Evolutionary conservation across 2,113 vertebrate genomes (phyloP).

Genomic region (Antigone vipio): DNA sequence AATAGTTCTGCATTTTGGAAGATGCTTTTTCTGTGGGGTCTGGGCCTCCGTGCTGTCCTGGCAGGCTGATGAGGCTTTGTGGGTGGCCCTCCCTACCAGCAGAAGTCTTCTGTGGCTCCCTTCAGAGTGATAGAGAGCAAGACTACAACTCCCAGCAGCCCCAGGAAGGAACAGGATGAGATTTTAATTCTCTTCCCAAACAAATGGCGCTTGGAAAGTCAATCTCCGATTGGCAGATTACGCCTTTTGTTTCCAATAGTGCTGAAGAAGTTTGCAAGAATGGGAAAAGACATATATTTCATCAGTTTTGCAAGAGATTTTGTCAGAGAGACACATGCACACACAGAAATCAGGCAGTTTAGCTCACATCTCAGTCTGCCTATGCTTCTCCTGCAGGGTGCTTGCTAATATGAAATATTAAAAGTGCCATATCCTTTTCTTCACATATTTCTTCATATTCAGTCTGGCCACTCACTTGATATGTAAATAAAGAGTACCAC

Average conservation of each 20-base stretch:
- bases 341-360: background rate
- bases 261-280: background rate
- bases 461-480: conserved; percentile 77
- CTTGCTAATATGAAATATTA: conserved; percentile 75
- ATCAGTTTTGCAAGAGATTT: background rate
- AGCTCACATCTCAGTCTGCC: background rate
- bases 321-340: background rate
- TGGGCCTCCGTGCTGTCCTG: background rate
- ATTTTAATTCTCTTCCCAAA: background rate
- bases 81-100: rapidly evolving
- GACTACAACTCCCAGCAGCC: conserved; percentile 60
- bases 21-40: background rate
- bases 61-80: background rate
- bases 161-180: background rate
- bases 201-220: background rate
- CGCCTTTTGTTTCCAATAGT: background rate
- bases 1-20: background rate
- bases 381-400: conserved; percentile 34
- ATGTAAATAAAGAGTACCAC: conserved; percentile 83
- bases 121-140: rapidly evolving
- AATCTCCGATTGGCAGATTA: background rate
- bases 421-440: conserved; percentile 57
- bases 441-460: conserved; percentile 77
- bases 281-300: background rate
- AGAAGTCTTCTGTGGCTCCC: background rate